phyloP scores from a whole-genome alignment of 2,113 vertebrate genomes.

The Apodemus speciosus region DNA sequence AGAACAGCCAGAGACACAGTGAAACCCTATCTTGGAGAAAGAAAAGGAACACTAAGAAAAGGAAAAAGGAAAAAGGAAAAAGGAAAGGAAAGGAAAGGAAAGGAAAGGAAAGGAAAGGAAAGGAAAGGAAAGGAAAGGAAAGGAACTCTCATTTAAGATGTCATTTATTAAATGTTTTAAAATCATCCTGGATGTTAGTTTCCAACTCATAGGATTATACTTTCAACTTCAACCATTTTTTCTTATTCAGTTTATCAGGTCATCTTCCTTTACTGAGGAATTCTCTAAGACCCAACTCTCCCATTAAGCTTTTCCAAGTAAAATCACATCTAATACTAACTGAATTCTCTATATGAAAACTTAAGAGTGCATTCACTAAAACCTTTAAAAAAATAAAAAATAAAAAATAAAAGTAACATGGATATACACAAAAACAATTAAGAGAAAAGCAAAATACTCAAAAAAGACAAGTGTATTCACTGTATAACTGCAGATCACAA shows the following conservation, averaged over 20 bases:
- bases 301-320: slow-evolving; percentile 1
- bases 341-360: slow-evolving; percentile 2
- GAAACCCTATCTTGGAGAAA: too few species aligned
- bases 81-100: too few species aligned
- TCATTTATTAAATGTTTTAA: slow-evolving; percentile 14
- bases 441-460: background rate
- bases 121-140: too few species aligned
- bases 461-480: background rate
- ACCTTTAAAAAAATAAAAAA: background rate
- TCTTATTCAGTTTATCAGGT: slow-evolving; percentile 9
- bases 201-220: background rate
- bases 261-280: slow-evolving; percentile 22
- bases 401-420: background rate
- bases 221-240: slow-evolving; percentile 42
- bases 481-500: slow-evolving; percentile 1
- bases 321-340: slow-evolving; percentile 10
- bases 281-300: slow-evolving; percentile 32
- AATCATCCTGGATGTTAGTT: slow-evolving; percentile 14
- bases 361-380: background rate
- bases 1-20: background rate
- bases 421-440: background rate
- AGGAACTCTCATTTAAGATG: background rate
- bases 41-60: too few species aligned
- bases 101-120: too few species aligned
- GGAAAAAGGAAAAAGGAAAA: too few species aligned